Percentiles rank a stretch among this genome's conserved stretches.
Conservation (phyloP, 2,113 vertebrate genomes). For the Gadus macrocephalus region DNA sequence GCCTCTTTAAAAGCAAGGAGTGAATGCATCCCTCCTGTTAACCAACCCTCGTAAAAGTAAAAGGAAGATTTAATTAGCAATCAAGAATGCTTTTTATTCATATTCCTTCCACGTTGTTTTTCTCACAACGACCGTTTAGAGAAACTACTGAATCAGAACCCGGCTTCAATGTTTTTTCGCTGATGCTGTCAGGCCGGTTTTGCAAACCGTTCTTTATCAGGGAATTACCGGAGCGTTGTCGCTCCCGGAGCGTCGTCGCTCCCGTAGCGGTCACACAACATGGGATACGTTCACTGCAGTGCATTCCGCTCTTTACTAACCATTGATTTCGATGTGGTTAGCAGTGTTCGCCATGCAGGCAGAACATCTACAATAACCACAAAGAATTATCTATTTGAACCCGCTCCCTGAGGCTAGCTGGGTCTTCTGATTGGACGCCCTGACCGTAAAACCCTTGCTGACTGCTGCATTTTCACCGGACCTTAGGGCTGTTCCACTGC, state of each 20-base stretch:
- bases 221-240: not conserved
- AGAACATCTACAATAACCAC: constrained; percentile 20
- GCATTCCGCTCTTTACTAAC: constrained; percentile 2
- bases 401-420: constrained; percentile 12
- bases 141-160: no score
- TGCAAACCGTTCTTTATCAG: not conserved
- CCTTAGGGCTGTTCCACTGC: constrained; percentile 19
- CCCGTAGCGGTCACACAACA: not conserved
- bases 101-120: not conserved
- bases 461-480: constrained; percentile 34
- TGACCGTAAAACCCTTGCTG: constrained; percentile 33
- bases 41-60: not conserved
- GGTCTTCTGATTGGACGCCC: constrained; percentile 40
- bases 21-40: not conserved
- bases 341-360: constrained; percentile 4
- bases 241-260: not conserved
- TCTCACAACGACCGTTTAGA: no score
- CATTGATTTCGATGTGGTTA: constrained; percentile 8
- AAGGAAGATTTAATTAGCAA: not conserved
- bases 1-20: constrained; percentile 1
- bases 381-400: constrained; percentile 25
- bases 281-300: constrained; percentile 8
- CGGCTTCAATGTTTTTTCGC: no score
- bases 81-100: not conserved
- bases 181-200: not conserved